Evolutionary conservation across 2,888 invertebrate genomes (phyloP).

Genomic region (Catocala fraxini): DNA sequence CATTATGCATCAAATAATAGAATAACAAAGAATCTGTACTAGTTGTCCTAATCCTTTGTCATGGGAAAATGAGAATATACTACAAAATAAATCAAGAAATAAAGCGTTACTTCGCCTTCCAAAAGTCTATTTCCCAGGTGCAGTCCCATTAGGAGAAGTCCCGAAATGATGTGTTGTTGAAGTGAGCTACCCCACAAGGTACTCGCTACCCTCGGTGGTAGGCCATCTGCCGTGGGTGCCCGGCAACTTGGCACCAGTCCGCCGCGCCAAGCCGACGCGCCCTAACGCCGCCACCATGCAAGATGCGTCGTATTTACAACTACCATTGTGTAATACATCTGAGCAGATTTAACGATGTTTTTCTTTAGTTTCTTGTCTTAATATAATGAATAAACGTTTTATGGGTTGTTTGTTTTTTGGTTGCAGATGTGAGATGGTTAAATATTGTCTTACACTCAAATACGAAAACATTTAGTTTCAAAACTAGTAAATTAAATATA

Average conservation of each 20-base stretch:
- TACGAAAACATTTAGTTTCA: no score
- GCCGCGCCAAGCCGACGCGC: not conserved
- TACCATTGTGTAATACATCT: slow-evolving; percentile 24
- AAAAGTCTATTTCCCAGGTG: not conserved
- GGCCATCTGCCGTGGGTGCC: slow-evolving; percentile 25
- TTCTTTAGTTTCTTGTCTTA: slow-evolving; percentile 1
- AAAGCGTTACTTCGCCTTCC: no score
- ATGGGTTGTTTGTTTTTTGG: not conserved
- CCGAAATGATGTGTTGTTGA: not conserved
- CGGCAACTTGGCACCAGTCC: slow-evolving; percentile 17
- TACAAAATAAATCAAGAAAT: no score
- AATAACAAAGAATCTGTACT: no score
- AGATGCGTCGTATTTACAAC: slow-evolving; percentile 22
- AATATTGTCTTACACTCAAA: no score
- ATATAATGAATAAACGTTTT: not conserved
- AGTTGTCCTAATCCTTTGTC: no score
- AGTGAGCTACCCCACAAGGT: not conserved
- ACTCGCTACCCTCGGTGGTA: slow-evolving; percentile 8
- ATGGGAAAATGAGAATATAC: no score
- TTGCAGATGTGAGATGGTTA: no score
- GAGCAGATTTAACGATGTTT: slow-evolving; percentile 12
- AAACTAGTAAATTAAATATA: no score
- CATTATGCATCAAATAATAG: no score
- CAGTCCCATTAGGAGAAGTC: not conserved
- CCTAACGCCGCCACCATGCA: slow-evolving; percentile 31